These are phyloP conservation scores for Actinia equina DNA, from an alignment of 64 coral and sea anemone species.

Conservation along the genomic window DNA sequence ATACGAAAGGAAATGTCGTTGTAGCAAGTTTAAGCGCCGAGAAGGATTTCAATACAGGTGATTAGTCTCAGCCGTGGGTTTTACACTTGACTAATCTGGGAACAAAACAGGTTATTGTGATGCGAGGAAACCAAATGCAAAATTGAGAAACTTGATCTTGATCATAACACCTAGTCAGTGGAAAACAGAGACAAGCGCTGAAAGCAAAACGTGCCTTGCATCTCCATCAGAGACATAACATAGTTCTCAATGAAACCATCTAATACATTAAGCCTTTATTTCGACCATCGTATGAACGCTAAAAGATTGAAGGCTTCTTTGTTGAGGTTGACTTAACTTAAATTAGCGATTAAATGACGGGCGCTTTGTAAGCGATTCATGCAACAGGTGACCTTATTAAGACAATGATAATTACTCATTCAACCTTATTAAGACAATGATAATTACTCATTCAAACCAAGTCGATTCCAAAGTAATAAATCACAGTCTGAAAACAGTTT, in stretches of 20 bases:
- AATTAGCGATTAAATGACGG: conserved; percentile 17
- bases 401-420: too few species aligned
- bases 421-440: conserved; percentile 19
- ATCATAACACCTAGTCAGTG: conserved; percentile 15
- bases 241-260: not conserved
- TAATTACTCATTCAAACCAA: conserved; percentile 3
- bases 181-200: not conserved
- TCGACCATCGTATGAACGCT: not conserved
- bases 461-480: conserved; percentile 12
- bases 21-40: not conserved
- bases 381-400: conserved; percentile 28
- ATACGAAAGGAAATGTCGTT: conserved; percentile 2
- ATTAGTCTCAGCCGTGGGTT: not conserved
- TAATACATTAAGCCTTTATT: conserved; percentile 17
- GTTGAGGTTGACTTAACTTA: conserved; percentile 15
- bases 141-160: conserved; percentile 45
- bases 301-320: conserved; percentile 16
- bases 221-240: not conserved
- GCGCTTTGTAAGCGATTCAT: conserved; percentile 8
- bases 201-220: not conserved
- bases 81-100: not conserved
- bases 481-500: conserved; percentile 14
- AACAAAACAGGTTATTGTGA: conserved; percentile 28
- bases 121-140: conserved; percentile 7
- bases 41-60: conserved; percentile 7